Evolutionary conservation across 2,113 vertebrate genomes (phyloP).

Genomic region (Neotragus pygmaeus): DNA sequence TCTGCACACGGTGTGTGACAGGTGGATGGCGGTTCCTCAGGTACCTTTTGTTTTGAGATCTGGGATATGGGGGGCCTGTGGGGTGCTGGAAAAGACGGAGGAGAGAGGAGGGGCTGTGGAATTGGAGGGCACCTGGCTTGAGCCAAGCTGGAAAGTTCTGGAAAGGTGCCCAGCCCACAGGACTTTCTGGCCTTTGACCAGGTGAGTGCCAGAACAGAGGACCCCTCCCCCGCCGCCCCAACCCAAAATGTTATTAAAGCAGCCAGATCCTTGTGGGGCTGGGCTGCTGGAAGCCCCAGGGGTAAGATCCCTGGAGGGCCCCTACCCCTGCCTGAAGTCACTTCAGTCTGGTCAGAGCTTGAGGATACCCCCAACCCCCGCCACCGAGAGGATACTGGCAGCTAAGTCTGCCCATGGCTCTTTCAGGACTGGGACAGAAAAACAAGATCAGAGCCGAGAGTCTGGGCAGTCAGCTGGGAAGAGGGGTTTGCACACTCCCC

Average conservation of each 20-base stretch:
- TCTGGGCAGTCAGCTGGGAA: background rate
- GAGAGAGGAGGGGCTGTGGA: background rate
- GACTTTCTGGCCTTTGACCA: background rate
- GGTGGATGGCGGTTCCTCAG: slow-evolving; percentile 53
- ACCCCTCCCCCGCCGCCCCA: background rate
- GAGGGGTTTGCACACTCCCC: background rate
- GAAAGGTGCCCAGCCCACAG: background rate
- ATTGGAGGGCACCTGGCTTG: background rate
- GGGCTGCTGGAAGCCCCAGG: background rate
- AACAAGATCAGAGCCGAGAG: rapidly evolving
- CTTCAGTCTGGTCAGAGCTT: background rate
- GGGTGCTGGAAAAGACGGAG: background rate
- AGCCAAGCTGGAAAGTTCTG: background rate
- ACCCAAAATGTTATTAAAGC: background rate
- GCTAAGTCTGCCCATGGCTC: background rate
- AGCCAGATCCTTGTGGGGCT: background rate
- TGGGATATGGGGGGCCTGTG: background rate
- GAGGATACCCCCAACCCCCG: background rate
- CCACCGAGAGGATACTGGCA: background rate
- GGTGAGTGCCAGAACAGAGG: background rate
- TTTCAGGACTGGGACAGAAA: background rate
- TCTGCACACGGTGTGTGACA: slow-evolving; percentile 50
- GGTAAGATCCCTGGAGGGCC: background rate
- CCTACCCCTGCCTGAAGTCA: background rate
- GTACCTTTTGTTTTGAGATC: slow-evolving; percentile 52